phyloP scores from a whole-genome alignment of 1,140 invertebrate species.

The Geopemphigus sp. region DNA sequence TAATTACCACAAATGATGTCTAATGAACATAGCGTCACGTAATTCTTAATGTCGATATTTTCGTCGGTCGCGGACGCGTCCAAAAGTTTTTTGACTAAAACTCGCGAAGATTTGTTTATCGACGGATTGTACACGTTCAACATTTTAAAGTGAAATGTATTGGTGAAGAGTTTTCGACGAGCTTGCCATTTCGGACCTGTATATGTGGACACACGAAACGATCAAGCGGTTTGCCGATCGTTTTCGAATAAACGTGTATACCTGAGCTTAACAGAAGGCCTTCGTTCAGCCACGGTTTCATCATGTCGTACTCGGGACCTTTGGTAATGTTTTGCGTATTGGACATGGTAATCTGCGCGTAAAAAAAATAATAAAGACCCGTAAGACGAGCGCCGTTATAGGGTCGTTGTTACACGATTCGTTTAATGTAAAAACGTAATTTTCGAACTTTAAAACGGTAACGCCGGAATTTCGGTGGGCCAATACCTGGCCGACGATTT shows the following conservation, averaged over 20 bases:
- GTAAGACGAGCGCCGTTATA: too few relatives aligned
- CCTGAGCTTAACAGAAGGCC: slow-evolving; percentile 8
- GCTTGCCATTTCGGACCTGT: slow-evolving; percentile 62
- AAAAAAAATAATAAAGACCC: too few relatives aligned
- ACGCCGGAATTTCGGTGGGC: too few relatives aligned
- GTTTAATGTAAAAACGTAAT: too few relatives aligned
- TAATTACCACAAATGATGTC: slow-evolving; percentile 81
- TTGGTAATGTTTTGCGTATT: not conserved
- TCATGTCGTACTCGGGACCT: not conserved
- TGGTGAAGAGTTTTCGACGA: slow-evolving; percentile 65
- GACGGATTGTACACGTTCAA: slow-evolving; percentile 65
- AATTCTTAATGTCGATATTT: slow-evolving; percentile 68
- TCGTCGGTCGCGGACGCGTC: not conserved
- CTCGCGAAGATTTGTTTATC: slow-evolving; percentile 60
- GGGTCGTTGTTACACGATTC: too few relatives aligned
- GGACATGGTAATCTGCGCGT: too few relatives aligned
- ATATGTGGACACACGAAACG: too few relatives aligned
- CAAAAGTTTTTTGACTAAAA: slow-evolving; percentile 65
- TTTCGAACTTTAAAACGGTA: too few relatives aligned
- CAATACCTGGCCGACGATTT: too few relatives aligned
- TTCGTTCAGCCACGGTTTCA: slow-evolving; percentile 3
- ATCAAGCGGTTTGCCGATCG: too few relatives aligned
- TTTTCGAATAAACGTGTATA: too few relatives aligned
- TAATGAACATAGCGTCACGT: slow-evolving; percentile 73
- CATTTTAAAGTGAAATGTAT: slow-evolving; percentile 69